These are phyloP conservation scores for Loriculus beryllinus DNA, from an alignment of 2,797 vertebrate species.

Conservation along the genomic window DNA sequence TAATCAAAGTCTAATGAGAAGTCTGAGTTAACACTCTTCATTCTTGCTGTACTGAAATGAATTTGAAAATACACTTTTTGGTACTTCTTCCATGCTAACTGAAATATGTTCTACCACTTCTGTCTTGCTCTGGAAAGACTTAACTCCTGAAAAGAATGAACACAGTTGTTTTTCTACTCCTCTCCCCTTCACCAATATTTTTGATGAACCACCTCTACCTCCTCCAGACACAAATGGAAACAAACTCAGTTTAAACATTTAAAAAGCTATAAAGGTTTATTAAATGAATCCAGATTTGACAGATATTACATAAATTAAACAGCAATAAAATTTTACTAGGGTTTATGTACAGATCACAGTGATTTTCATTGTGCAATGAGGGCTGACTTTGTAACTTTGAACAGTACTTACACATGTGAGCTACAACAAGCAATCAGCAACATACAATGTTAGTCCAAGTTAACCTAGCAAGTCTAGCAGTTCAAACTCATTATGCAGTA, in stretches of 20 bases:
- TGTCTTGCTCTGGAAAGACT: background rate
- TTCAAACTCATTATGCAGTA: background rate
- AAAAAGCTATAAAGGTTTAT: constrained; percentile 72
- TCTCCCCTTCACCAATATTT: background rate
- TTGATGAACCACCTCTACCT: background rate
- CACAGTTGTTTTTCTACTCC: background rate
- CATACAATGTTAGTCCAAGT: constrained; percentile 22
- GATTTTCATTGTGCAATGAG: constrained; percentile 76
- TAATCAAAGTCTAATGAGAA: background rate
- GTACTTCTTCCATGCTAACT: background rate
- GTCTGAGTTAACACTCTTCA: background rate
- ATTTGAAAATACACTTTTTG: background rate
- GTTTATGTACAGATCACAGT: constrained; percentile 77
- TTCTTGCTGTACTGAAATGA: background rate
- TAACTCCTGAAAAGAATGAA: background rate
- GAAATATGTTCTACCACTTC: background rate
- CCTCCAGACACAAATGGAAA: background rate
- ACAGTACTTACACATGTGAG: constrained; percentile 50
- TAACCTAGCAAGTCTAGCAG: background rate
- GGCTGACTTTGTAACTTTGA: constrained; percentile 53
- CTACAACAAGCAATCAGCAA: constrained; percentile 59
- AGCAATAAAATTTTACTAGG: constrained; percentile 62
- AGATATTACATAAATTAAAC: constrained; percentile 71
- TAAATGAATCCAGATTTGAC: constrained; percentile 61
- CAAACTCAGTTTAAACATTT: constrained; percentile 29